Percentiles rank a stretch among this genome's conserved stretches.
Evolutionary conservation across 2,888 invertebrate genomes (phyloP).

Genomic region (Danaus chrysippus): DNA sequence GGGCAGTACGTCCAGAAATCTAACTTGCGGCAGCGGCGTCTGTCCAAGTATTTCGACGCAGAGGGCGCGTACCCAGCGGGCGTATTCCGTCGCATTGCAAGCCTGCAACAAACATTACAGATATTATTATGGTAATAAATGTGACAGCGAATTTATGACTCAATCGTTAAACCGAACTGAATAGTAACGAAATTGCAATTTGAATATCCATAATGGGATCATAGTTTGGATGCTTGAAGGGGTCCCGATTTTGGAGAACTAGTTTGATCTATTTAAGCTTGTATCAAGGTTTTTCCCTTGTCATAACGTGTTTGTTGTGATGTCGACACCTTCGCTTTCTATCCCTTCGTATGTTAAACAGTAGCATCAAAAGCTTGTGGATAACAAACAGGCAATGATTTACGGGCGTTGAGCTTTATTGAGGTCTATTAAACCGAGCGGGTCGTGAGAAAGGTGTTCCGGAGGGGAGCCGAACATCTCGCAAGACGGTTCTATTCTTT

Average conservation of each 20-base stretch:
- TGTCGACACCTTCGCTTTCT: constrained; percentile 76
- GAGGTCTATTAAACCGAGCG: constrained; percentile 66
- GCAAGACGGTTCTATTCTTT: constrained; percentile 49
- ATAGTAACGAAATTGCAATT: constrained; percentile 27
- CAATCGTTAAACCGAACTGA: constrained; percentile 37
- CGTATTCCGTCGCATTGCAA: constrained; percentile 83
- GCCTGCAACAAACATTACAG: constrained; percentile 77
- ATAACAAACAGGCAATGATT: constrained; percentile 68
- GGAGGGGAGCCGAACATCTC: constrained; percentile 56
- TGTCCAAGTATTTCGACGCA: constrained; percentile 87
- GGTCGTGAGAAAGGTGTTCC: constrained; percentile 70
- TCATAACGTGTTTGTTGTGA: constrained; percentile 62
- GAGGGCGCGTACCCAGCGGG: constrained; percentile 86
- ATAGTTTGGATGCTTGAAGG: constrained; percentile 36
- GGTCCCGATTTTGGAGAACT: constrained; percentile 48
- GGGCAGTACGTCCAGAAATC: constrained; percentile 84
- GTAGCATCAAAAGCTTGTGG: constrained; percentile 61
- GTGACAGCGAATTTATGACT: constrained; percentile 40
- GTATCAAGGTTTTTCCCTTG: constrained; percentile 31
- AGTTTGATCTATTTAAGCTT: constrained; percentile 47
- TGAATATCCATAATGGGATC: constrained; percentile 31
- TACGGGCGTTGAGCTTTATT: constrained; percentile 68
- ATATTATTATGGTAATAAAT: constrained; percentile 32
- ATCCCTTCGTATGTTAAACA: constrained; percentile 70
- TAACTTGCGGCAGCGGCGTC: constrained; percentile 85